phyloP scores from a whole-genome alignment of 2,888 invertebrate genomes.

The Luperina testacea region DNA sequence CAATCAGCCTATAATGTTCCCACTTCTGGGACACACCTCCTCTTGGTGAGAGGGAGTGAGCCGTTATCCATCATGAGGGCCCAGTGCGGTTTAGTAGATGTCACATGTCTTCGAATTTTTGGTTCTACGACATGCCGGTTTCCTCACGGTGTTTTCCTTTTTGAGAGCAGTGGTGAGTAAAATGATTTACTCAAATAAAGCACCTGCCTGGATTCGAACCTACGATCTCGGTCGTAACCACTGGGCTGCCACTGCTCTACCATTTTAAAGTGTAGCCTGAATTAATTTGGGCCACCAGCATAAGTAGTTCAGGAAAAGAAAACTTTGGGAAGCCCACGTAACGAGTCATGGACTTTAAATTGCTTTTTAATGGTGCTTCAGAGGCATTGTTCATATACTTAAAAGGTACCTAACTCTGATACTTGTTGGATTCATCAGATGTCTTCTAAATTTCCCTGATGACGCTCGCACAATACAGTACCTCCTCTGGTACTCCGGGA shows the following conservation, averaged over 20 bases:
- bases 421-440: not conserved
- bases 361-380: not conserved
- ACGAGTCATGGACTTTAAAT: no score
- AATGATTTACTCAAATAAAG: not conserved
- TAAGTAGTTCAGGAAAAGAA: not conserved
- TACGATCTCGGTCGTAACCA: not conserved
- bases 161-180: not conserved
- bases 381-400: not conserved
- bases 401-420: no score
- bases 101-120: not conserved
- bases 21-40: not conserved
- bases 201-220: not conserved
- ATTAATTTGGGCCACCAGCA: not conserved
- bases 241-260: not conserved
- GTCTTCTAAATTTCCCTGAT: not conserved
- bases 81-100: not conserved
- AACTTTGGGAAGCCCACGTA: not conserved
- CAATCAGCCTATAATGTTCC: not conserved
- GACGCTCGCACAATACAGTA: not conserved
- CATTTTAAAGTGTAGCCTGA: not conserved
- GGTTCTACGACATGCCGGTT: not conserved
- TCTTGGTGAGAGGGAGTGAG: not conserved
- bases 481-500: no score
- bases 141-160: not conserved
- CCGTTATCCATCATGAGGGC: not conserved